Percentiles rank a stretch among this genome's conserved stretches.
Conservation (phyloP, 2,797 vertebrate genomes). For the Ispidina lecontei region DNA sequence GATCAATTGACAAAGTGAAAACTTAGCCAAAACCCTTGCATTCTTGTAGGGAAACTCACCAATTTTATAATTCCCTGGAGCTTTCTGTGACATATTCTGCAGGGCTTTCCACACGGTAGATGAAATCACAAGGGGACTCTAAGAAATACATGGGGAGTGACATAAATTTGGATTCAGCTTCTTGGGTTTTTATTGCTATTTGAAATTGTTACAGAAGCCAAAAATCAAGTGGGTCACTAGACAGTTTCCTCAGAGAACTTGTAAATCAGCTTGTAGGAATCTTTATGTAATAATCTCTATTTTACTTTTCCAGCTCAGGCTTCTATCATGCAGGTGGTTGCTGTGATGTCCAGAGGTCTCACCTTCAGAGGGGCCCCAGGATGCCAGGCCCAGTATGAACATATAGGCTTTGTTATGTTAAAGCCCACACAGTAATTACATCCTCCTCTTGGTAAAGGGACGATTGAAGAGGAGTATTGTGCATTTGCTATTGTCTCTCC, state of each 20-base stretch:
- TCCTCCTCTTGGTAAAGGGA: neutral
- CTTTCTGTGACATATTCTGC: neutral
- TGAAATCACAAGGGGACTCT: neutral
- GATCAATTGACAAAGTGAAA: neutral
- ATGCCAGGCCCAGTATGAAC: neutral
- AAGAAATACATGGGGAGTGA: neutral
- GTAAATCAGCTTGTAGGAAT: neutral
- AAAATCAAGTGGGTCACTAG: neutral
- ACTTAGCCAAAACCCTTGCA: neutral
- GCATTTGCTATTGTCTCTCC: slow-evolving; percentile 12
- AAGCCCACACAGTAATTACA: slow-evolving; percentile 29
- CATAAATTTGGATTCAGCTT: neutral
- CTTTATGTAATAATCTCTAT: neutral
- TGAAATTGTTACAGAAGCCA: neutral
- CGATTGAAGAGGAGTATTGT: neutral
- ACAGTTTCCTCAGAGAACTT: neutral
- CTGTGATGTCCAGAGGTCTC: neutral
- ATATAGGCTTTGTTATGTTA: slow-evolving; percentile 18
- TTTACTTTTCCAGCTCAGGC: neutral
- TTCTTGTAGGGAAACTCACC: neutral
- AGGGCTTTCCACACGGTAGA: neutral
- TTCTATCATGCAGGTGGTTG: neutral
- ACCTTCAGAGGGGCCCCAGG: neutral
- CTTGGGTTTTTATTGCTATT: neutral
- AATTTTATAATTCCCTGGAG: neutral